These are phyloP conservation scores for Drosophila eohydei DNA, from an alignment of 2,888 invertebrate species.

Conservation along the genomic window DNA sequence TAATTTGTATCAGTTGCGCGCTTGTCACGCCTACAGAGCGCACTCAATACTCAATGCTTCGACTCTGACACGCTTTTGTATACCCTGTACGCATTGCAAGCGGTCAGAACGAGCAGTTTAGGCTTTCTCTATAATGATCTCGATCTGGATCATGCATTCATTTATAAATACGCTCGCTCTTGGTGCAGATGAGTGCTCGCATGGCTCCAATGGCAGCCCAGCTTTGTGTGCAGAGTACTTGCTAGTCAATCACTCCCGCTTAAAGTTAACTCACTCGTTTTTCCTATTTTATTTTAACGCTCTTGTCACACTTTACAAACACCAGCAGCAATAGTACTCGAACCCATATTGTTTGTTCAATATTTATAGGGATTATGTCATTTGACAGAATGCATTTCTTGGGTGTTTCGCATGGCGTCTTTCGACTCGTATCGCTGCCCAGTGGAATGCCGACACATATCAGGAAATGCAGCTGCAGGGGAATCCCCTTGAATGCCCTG, in stretches of 20 bases:
- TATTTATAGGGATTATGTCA: constrained; percentile 73
- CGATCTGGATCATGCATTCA: no score
- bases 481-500: neutral
- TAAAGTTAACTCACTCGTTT: neutral
- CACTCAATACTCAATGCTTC: constrained; percentile 20
- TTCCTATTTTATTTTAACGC: constrained; percentile 5
- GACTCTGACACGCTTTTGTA: neutral
- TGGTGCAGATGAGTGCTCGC: no score
- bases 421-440: constrained; percentile 3
- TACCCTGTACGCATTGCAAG: neutral
- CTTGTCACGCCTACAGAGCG: constrained; percentile 56
- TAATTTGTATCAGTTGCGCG: constrained; percentile 62
- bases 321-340: constrained; percentile 30
- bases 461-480: neutral
- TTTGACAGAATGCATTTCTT: constrained; percentile 61
- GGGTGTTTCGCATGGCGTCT: constrained; percentile 47
- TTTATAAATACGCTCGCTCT: no score
- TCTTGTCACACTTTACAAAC: constrained; percentile 26
- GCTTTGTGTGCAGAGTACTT: neutral
- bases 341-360: constrained; percentile 50
- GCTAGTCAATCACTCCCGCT: neutral
- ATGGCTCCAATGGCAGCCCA: no score
- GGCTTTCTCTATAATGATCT: neutral
- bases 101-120: neutral
- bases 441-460: constrained; percentile 1